Evolutionary conservation across 92 coral and sea anemone genomes (phyloP).

Genomic region (Muricea muricata): DNA sequence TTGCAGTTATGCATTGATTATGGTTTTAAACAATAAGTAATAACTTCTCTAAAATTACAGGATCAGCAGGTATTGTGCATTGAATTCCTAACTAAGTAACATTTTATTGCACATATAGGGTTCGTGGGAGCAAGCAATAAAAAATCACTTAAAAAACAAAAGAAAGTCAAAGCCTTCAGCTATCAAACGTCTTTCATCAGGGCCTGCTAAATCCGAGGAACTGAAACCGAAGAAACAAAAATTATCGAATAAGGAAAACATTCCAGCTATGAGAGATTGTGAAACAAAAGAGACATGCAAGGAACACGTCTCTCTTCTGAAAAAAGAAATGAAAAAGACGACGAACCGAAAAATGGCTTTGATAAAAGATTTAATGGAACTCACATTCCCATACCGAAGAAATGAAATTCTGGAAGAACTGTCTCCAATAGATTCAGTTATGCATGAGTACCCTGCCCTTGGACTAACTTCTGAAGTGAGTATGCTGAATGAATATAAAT

Average conservation of each 20-base stretch:
- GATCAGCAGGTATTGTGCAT: too few relatives aligned
- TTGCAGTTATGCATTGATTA: too few relatives aligned
- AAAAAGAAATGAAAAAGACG: constrained; percentile 55
- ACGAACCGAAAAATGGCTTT: constrained; percentile 46
- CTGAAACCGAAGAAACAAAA: constrained; percentile 3
- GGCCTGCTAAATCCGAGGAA: not conserved
- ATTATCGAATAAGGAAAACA: not conserved
- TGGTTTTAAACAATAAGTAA: not conserved
- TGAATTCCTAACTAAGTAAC: too few relatives aligned
- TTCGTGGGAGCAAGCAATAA: constrained; percentile 73
- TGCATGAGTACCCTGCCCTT: constrained; percentile 50
- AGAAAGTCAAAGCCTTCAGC: constrained; percentile 45
- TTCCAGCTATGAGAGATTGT: constrained; percentile 50
- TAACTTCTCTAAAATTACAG: not conserved
- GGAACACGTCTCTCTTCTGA: constrained; percentile 53
- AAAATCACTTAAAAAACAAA: constrained; percentile 63
- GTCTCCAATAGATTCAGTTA: constrained; percentile 2
- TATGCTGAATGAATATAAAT: too few relatives aligned
- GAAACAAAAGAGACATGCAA: constrained; percentile 65
- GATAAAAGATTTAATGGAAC: constrained; percentile 54
- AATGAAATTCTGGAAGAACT: constrained; percentile 15
- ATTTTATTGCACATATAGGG: too few relatives aligned
- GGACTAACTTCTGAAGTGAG: constrained; percentile 41
- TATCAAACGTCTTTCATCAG: constrained; percentile 1
- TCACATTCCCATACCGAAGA: constrained; percentile 54